Percentiles rank a stretch among this genome's conserved stretches.
phyloP scores from a whole-genome alignment of 2,888 invertebrate genomes.

The Bedellia somnulentella region DNA sequence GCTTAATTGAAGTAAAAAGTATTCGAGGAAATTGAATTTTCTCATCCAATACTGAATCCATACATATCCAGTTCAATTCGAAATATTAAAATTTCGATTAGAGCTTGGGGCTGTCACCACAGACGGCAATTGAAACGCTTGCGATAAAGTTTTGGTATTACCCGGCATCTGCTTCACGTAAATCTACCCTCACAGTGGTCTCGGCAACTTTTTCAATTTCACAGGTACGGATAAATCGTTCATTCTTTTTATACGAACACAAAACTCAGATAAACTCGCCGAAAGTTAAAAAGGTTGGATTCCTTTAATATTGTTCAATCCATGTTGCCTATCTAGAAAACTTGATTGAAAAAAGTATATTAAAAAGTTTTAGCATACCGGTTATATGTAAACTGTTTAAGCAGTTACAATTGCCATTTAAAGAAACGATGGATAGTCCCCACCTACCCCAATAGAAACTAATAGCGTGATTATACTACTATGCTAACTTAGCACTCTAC shows the following conservation, averaged over 20 bases:
- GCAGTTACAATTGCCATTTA: no score
- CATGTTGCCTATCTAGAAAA: slow-evolving; percentile 27
- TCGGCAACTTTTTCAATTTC: slow-evolving; percentile 59
- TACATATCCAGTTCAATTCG: slow-evolving; percentile 29
- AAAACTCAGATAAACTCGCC: slow-evolving; percentile 51
- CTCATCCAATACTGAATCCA: slow-evolving; percentile 1
- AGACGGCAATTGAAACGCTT: slow-evolving; percentile 28
- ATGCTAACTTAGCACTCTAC: no score
- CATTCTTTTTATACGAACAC: slow-evolving; percentile 58
- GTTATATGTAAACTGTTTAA: no score
- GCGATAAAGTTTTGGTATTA: slow-evolving; percentile 56
- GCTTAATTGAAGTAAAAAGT: background rate
- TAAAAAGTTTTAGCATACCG: no score
- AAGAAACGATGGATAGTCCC: no score
- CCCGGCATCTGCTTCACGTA: slow-evolving; percentile 51
- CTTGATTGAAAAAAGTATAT: no score
- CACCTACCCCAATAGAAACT: no score
- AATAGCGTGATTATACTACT: no score
- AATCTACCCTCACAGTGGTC: slow-evolving; percentile 53
- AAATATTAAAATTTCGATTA: slow-evolving; percentile 36
- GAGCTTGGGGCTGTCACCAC: slow-evolving; percentile 11
- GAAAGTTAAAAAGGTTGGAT: slow-evolving; percentile 30
- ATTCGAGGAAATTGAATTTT: background rate
- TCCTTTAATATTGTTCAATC: slow-evolving; percentile 31
- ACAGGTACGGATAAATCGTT: slow-evolving; percentile 60